These are phyloP conservation scores for Odobenus rosmarus DNA, from an alignment of 2,113 vertebrate species.

Conservation along the genomic window DNA sequence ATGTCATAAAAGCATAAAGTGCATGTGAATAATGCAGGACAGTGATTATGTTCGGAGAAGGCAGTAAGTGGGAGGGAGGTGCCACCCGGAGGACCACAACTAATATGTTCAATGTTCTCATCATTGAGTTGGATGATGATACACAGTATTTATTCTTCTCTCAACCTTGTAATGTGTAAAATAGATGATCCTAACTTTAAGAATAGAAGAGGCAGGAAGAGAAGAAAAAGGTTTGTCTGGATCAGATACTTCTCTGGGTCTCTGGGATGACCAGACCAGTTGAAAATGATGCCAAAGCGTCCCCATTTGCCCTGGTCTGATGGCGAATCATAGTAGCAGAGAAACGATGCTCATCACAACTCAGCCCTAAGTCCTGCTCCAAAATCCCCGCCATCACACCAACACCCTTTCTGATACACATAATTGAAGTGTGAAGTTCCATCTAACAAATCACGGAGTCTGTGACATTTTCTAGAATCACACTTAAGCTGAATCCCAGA, in stretches of 20 bases:
- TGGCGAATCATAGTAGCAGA: neutral
- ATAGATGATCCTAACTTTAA: neutral
- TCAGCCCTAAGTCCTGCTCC: neutral
- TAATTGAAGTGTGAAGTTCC: neutral
- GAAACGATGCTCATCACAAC: rapidly evolving
- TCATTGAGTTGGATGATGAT: neutral
- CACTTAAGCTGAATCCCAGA: neutral
- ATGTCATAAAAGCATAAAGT: neutral
- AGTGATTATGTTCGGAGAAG: neutral
- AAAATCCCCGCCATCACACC: neutral
- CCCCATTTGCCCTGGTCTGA: neutral
- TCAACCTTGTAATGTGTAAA: slow-evolving; percentile 9
- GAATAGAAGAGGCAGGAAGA: neutral
- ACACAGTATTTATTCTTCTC: neutral
- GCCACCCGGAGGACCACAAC: neutral
- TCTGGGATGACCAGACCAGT: neutral
- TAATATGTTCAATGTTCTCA: neutral
- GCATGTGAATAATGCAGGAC: neutral
- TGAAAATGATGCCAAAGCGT: neutral
- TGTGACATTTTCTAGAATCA: neutral
- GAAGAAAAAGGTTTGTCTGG: neutral
- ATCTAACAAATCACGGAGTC: neutral
- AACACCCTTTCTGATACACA: neutral
- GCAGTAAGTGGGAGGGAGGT: neutral
- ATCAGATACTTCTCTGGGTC: neutral